phyloP scores from a whole-genome alignment of 2,797 vertebrate species.

The Coccyzus lansbergi region DNA sequence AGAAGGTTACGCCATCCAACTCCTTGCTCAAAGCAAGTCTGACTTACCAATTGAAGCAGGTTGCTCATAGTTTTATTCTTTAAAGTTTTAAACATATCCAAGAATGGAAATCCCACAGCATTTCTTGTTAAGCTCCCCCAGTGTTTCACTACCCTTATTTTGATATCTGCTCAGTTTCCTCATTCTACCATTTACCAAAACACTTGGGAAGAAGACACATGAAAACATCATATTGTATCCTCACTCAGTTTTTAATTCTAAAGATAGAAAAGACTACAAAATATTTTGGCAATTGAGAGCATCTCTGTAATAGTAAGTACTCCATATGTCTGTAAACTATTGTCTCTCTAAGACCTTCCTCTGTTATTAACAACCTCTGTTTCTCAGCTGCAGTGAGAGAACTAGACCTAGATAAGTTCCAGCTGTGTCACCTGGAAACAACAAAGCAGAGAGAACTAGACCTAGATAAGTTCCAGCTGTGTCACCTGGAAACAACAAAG shows the following conservation, averaged over 20 bases:
- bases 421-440: too few species aligned
- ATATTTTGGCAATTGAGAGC: background rate
- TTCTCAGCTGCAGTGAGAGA: background rate
- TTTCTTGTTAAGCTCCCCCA: background rate
- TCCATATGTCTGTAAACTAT: background rate
- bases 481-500: background rate
- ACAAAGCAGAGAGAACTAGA: too few species aligned
- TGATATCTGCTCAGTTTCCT: background rate
- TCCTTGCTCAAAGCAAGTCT: background rate
- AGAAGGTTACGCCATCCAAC: background rate
- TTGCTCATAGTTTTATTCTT: background rate
- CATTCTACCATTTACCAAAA: background rate
- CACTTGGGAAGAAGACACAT: background rate
- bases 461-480: background rate
- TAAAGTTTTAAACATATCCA: background rate
- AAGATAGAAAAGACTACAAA: background rate
- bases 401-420: background rate
- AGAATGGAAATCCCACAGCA: background rate
- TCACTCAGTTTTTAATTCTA: background rate
- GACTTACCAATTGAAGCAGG: background rate
- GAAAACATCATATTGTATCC: background rate
- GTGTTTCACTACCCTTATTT: background rate
- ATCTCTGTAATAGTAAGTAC: background rate
- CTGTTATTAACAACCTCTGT: background rate
- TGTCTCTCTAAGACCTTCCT: background rate